Base-by-base conservation (phyloP, 2,797 vertebrate genomes). In the Dendrocincla tyrannina region DNA sequence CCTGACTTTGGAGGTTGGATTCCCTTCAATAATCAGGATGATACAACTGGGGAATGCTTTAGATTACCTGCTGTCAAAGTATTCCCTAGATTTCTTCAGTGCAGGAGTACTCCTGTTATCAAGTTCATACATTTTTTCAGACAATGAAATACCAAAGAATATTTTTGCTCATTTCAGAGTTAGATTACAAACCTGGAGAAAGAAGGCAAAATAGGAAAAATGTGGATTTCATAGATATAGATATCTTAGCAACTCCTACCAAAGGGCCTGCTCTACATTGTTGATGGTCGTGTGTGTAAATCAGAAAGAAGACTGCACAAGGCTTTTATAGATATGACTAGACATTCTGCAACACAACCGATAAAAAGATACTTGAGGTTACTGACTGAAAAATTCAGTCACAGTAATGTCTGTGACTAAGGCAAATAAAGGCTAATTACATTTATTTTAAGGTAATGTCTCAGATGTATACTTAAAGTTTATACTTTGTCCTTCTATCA, bases 1-100 rank as follows among this genome's bases (percentile, higher is more conserved):
- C 69, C 76, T 83, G 88, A 88, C 77, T 95, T 63, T 41, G 49
- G 92, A 93, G 89, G 83, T 86, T 91, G 87, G 85, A 49, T 88
- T 92, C 46, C 63, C 55, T 95, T 94, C 94, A 95, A 95, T 90
- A 96, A 93, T 91, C 33, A 67, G 79, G 55, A 88, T 85, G 88
- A 96, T 92, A 96, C 94, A 96, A 96, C 8, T 63, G 86, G 58
- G 96, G 77, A 67, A 89, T 91, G 42, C 76, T 72, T 88, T 91
- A 91, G 75, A 96, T 96, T 96, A 91, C 88, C 82, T 94, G 86
- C 86, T 72, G 80, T 95, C 94, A 94, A 81, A 96, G 72, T 74
- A 77, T 93, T 75, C 81, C 84, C 66, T 16, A 70, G 53, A 63
- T 96, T 95, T 97, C 47, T 70, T 85, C 56, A 37, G 42, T 53